These are phyloP conservation scores for Machimus rusticus DNA, from an alignment of 2,888 invertebrate genomes.

Conservation along the genomic window DNA sequence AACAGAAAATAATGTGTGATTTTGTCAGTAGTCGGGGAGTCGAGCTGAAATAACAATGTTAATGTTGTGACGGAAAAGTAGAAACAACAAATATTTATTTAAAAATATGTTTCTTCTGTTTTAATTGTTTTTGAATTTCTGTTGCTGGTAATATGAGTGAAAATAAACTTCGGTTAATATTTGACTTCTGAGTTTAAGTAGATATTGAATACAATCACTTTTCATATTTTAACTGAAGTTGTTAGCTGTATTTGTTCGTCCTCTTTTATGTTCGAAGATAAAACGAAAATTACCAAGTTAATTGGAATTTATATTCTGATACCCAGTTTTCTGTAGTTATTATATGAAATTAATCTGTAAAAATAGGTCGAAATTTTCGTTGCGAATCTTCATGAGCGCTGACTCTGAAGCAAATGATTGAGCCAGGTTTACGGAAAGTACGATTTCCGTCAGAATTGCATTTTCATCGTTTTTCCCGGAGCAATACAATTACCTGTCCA, in stretches of 20 bases:
- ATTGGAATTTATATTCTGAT: background rate
- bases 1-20: too few relatives aligned
- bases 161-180: too few relatives aligned
- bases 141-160: too few relatives aligned
- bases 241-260: background rate
- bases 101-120: too few relatives aligned
- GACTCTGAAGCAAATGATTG: background rate
- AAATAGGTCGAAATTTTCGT: background rate
- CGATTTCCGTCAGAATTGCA: background rate
- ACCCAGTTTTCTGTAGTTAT: background rate
- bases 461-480: background rate
- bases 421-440: background rate
- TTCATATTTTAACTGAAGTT: too few relatives aligned
- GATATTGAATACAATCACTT: too few relatives aligned
- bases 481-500: conserved; percentile 1
- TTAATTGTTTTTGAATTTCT: too few relatives aligned
- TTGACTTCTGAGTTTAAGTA: too few relatives aligned
- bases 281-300: background rate
- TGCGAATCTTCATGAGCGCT: background rate
- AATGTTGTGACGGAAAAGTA: too few relatives aligned
- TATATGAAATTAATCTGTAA: background rate
- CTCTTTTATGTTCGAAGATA: background rate
- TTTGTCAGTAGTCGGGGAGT: too few relatives aligned
- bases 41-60: too few relatives aligned
- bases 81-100: too few relatives aligned